Conservation (phyloP, 2,113 vertebrate species). For the Trichomycterus rosablanca region DNA sequence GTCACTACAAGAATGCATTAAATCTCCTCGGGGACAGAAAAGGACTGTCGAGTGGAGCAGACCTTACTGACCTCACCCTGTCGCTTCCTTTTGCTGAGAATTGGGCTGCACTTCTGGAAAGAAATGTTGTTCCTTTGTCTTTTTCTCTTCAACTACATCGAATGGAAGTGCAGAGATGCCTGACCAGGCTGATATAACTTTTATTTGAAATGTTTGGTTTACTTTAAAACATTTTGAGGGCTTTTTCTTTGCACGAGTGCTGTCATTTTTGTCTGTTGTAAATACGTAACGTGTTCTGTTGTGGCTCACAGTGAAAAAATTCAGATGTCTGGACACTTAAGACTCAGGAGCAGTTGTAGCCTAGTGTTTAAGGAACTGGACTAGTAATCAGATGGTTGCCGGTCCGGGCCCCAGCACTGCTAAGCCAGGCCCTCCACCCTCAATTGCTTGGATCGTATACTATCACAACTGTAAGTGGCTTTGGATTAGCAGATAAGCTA, state of each 20-base stretch:
- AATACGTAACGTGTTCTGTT: constrained; percentile 57
- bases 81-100: constrained; percentile 52
- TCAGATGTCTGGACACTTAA: not conserved
- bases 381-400: no score
- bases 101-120: constrained; percentile 49
- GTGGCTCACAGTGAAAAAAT: constrained; percentile 1
- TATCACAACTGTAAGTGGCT: no score
- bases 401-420: no score
- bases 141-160: not conserved
- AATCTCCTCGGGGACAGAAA: constrained; percentile 76
- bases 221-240: constrained; percentile 48
- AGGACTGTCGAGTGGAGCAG: constrained; percentile 88
- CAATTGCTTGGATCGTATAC: no score
- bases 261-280: constrained; percentile 36
- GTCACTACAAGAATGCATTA: no score
- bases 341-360: no score
- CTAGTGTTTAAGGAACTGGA: no score
- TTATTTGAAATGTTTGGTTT: constrained; percentile 33
- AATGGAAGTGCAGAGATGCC: constrained; percentile 42
- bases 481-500: no score
- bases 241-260: constrained; percentile 14
- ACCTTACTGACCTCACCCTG: constrained; percentile 78
- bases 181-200: constrained; percentile 46
- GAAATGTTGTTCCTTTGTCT: constrained; percentile 54
- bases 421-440: no score